Evolutionary conservation across 2,113 vertebrate species (phyloP).

Genomic region (Phoenicopterus ruber): DNA sequence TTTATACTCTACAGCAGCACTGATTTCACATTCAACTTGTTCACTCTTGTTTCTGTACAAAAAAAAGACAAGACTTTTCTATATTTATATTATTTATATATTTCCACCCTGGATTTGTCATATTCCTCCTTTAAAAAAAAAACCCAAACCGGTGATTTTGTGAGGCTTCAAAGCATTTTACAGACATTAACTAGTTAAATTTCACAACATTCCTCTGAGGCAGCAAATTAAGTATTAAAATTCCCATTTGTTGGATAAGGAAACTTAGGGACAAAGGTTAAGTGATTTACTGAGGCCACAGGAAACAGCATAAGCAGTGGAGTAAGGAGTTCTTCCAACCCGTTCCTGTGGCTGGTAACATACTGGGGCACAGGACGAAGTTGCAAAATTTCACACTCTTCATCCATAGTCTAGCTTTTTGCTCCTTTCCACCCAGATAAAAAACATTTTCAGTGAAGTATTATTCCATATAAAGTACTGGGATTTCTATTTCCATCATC

Average conservation of each 20-base stretch:
- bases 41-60: not conserved
- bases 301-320: not conserved
- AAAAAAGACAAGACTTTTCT: not conserved
- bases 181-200: slow-evolving; percentile 7
- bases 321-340: not conserved
- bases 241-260: slow-evolving; percentile 30
- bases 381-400: not conserved
- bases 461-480: not conserved
- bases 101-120: not conserved
- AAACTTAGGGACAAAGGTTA: slow-evolving; percentile 46
- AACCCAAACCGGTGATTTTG: not conserved
- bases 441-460: not conserved
- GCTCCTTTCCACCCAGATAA: not conserved
- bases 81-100: not conserved
- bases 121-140: not conserved
- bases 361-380: not conserved
- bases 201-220: not conserved
- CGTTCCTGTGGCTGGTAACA: not conserved
- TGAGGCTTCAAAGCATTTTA: slow-evolving; percentile 3
- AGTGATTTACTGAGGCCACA: slow-evolving; percentile 33
- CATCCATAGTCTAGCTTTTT: not conserved
- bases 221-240: slow-evolving; percentile 48
- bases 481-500: not conserved
- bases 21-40: slow-evolving; percentile 8
- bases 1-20: not conserved